A percentile compares a stretch with the other conserved stretches of the same genome.
These are phyloP conservation scores for Antheraea pernyi DNA, from an alignment of 1,140 invertebrate genomes.

Conservation along the genomic window DNA sequence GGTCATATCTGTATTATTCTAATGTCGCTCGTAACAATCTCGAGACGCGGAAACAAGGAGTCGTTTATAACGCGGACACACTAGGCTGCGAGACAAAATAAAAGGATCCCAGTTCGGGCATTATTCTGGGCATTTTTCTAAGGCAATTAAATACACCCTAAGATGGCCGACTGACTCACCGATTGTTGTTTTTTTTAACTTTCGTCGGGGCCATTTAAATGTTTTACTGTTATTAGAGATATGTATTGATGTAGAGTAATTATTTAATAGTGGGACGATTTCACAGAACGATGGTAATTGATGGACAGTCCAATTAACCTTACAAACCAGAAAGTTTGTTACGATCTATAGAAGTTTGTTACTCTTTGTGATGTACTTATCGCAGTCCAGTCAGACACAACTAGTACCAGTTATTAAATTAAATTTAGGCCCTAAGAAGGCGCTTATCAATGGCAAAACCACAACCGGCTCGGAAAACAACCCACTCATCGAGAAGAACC, in stretches of 20 bases:
- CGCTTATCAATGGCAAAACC: too few relatives aligned
- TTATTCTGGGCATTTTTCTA: conserved; percentile 60
- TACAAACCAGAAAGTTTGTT: too few relatives aligned
- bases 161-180: conserved; percentile 43
- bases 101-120: conserved; percentile 34
- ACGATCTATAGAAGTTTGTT: too few relatives aligned
- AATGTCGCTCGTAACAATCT: conserved; percentile 9
- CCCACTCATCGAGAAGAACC: too few relatives aligned
- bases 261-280: neutral
- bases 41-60: conserved; percentile 43
- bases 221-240: conserved; percentile 54
- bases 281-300: neutral
- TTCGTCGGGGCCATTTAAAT: conserved; percentile 42
- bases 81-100: conserved; percentile 50
- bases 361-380: too few relatives aligned
- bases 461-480: too few relatives aligned
- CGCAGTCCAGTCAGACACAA: too few relatives aligned
- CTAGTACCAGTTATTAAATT: too few relatives aligned
- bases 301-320: too few relatives aligned
- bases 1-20: neutral
- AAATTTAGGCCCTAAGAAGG: too few relatives aligned
- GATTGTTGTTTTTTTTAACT: conserved; percentile 8
- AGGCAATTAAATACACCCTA: conserved; percentile 65
- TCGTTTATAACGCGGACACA: conserved; percentile 38
- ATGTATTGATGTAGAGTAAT: neutral